phyloP scores from a whole-genome alignment of 2,888 invertebrate genomes.

The Cheilosia soror region DNA sequence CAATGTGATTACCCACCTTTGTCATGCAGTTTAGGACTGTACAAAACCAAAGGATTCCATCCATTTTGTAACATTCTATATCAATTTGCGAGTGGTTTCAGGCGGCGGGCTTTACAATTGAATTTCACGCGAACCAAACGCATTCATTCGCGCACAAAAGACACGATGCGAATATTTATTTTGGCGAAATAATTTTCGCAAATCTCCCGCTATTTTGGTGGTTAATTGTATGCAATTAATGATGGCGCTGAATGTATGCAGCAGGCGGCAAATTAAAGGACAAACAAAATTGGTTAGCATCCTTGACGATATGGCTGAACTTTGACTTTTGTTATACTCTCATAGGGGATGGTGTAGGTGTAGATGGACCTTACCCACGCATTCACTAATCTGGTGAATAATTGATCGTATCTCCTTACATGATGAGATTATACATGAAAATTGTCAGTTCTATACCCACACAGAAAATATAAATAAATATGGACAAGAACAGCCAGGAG shows the following conservation, averaged over 20 bases:
- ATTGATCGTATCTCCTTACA: constrained; percentile 48
- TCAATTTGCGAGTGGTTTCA: constrained; percentile 39
- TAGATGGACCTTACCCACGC: background rate
- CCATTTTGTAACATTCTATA: constrained; percentile 1
- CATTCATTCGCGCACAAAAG: background rate
- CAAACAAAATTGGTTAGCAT: background rate
- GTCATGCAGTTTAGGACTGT: constrained; percentile 6
- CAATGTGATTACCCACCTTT: constrained; percentile 3
- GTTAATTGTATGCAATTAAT: constrained; percentile 44
- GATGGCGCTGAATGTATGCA: background rate
- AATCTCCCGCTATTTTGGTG: constrained; percentile 46
- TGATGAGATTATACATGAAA: constrained; percentile 36
- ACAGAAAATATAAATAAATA: constrained; percentile 14
- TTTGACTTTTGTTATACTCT: constrained; percentile 3
- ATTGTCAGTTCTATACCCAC: constrained; percentile 25
- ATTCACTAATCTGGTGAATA: constrained; percentile 38
- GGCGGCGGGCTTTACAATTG: background rate
- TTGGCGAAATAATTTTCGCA: constrained; percentile 9
- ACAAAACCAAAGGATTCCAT: constrained; percentile 7
- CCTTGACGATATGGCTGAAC: background rate
- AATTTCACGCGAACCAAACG: constrained; percentile 9
- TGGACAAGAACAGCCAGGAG: background rate
- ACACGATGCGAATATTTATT: background rate
- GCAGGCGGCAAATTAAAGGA: constrained; percentile 11
- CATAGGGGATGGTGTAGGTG: background rate